Conservation (phyloP, 2,888 invertebrate species). For the Temnothorax rugatulus region DNA sequence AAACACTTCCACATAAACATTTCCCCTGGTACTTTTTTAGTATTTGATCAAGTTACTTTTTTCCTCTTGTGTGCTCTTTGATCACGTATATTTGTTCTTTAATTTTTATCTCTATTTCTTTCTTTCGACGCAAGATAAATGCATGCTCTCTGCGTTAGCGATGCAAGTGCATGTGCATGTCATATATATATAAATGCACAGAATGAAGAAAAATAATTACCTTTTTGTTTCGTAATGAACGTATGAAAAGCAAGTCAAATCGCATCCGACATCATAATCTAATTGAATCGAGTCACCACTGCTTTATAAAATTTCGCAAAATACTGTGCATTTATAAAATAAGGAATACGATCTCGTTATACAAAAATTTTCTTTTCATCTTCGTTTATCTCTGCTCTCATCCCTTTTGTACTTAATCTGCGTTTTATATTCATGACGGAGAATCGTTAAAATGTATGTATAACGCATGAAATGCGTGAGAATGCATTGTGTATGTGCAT, state of each 20-base stretch:
- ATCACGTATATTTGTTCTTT: not conserved
- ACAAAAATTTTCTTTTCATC: slow-evolving; percentile 16
- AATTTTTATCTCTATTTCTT: slow-evolving; percentile 30
- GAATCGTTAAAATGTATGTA: slow-evolving; percentile 37
- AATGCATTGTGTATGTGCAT: slow-evolving; percentile 26
- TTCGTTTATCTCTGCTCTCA: not conserved
- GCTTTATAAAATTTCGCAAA: not conserved
- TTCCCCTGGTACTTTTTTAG: not conserved
- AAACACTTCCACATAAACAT: not conserved
- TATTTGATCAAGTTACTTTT: not conserved
- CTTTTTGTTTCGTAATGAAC: not conserved
- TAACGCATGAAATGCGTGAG: slow-evolving; percentile 36
- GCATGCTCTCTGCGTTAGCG: slow-evolving; percentile 49
- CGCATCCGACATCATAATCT: not conserved
- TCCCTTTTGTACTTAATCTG: slow-evolving; percentile 22
- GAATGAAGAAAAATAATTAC: not conserved
- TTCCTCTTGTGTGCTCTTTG: not conserved
- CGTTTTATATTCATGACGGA: slow-evolving; percentile 38
- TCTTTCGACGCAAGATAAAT: slow-evolving; percentile 55
- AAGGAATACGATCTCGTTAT: not conserved
- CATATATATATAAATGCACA: slow-evolving; percentile 11
- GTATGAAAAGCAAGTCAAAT: not conserved
- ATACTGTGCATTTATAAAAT: slow-evolving; percentile 39
- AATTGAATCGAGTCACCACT: not conserved
- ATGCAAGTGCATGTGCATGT: slow-evolving; percentile 43